Percentiles rank a stretch among this genome's conserved stretches.
These are phyloP conservation scores for Cettia cetti DNA, from an alignment of 2,113 vertebrate genomes.

Conservation along the genomic window DNA sequence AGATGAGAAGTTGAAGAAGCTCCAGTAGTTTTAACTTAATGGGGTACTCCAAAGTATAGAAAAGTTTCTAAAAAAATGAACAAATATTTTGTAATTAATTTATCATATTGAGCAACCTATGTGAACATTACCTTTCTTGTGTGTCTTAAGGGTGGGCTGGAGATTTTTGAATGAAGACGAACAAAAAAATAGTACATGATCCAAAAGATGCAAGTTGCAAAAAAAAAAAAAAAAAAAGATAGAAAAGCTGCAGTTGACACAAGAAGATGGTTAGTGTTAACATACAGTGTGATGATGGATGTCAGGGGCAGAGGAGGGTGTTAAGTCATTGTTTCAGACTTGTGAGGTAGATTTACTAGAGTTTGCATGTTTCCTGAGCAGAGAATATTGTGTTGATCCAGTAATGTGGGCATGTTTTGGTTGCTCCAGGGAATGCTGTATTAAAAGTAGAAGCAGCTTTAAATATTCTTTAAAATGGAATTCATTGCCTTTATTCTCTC, in stretches of 20 bases:
- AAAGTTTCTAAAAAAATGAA: neutral
- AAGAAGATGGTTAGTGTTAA: neutral
- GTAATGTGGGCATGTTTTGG: neutral
- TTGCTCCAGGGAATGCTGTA: neutral
- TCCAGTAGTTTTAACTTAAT: neutral
- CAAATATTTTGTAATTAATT: neutral
- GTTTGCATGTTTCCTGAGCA: neutral
- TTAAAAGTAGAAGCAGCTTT: slow-evolving; percentile 13
- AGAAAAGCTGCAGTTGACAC: neutral
- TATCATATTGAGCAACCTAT: neutral
- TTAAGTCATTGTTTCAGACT: neutral
- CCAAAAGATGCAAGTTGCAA: neutral
- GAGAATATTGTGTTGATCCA: neutral
- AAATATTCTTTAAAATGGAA: neutral
- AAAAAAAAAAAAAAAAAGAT: neutral
- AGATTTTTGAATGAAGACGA: neutral
- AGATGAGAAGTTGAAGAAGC: neutral
- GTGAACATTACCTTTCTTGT: neutral
- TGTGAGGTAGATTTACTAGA: neutral
- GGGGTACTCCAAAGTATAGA: neutral
- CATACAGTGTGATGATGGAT: neutral
- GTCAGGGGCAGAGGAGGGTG: neutral
- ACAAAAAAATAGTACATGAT: neutral
- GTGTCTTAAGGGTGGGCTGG: neutral
- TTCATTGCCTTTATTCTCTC: neutral